phyloP scores from a whole-genome alignment of 2,113 vertebrate genomes.

The Coptodon bakossiorum region DNA sequence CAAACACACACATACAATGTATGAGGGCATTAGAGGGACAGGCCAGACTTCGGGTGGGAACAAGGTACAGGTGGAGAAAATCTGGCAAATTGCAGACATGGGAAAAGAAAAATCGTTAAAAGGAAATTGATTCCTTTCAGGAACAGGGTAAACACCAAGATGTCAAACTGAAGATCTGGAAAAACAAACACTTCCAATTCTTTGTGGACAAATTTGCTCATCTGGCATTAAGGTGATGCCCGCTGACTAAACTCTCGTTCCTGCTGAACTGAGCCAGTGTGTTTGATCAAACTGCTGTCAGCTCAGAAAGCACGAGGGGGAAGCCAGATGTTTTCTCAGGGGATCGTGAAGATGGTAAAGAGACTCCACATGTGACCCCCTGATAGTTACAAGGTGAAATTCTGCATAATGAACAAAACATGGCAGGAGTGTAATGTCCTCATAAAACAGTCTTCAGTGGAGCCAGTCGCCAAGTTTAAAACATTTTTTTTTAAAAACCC shows the following conservation, averaged over 20 bases:
- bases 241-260: conserved; percentile 91
- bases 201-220: background rate
- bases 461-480: background rate
- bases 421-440: background rate
- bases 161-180: background rate
- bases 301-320: conserved; percentile 44
- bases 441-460: background rate
- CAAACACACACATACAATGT: background rate
- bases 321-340: conserved; percentile 15
- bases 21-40: background rate
- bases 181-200: background rate
- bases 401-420: background rate
- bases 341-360: background rate
- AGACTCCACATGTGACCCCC: background rate
- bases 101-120: background rate
- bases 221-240: conserved; percentile 28
- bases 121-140: background rate
- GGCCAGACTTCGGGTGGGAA: background rate
- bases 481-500: too few relatives aligned
- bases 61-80: background rate
- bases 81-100: background rate
- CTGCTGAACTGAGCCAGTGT: conserved; percentile 99
- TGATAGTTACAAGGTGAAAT: background rate
- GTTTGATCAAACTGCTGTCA: conserved; percentile 37
- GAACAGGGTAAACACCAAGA: background rate